Base-by-base conservation (phyloP, 1,140 invertebrate genomes). In the Pteromalus puparum region DNA sequence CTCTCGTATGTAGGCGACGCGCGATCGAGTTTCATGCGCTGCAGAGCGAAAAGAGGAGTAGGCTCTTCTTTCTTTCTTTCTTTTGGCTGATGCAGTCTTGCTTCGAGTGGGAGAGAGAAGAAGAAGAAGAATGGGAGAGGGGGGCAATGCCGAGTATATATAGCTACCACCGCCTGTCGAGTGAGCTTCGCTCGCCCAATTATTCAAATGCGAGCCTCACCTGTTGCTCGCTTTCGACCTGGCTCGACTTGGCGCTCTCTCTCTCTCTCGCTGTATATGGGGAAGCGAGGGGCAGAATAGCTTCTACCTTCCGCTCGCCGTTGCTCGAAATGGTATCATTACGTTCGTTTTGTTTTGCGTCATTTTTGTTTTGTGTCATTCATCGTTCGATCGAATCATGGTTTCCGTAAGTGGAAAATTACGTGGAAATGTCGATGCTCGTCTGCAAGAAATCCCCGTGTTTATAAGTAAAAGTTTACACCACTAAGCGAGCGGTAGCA, bases 131-230 rank as follows among this genome's bases (percentile, higher is more conserved):
- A 86, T 83, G 67, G 38, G 15, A 68, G 53, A 75, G 82, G 87
- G 81, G 67, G 53, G 77, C 73, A 84, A 46, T 61, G 53, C 53
- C 30, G 30, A 4, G 30, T 34, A 34, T 83, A 86, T 85, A 88
- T 87, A 76, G 84, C 82, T 61, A n/a, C 21, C 53, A n/a, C 53
- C 53, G 53, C 53, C 53, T n/a, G 53, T 61, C 53, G 53, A 61
- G 85, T 82, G 83, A 85, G 84, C 85, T 87, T 90, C 89, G 87
- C 76, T 90, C 90, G 46, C 7, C 88, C 89, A 91, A 92, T 92
- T 91, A 92, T 92, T 92, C 91, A 92, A 90, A 91, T 90, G 88
- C 86, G 85, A 86, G 81, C 83, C 86, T 82, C 91, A 92, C 91
- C 91, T 92, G 91, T 92, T 92, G 91, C 91, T 89, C 85, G 70